Base-by-base conservation (phyloP, 64 coral and sea anemone species). In the Pachyseris speciosa region DNA sequence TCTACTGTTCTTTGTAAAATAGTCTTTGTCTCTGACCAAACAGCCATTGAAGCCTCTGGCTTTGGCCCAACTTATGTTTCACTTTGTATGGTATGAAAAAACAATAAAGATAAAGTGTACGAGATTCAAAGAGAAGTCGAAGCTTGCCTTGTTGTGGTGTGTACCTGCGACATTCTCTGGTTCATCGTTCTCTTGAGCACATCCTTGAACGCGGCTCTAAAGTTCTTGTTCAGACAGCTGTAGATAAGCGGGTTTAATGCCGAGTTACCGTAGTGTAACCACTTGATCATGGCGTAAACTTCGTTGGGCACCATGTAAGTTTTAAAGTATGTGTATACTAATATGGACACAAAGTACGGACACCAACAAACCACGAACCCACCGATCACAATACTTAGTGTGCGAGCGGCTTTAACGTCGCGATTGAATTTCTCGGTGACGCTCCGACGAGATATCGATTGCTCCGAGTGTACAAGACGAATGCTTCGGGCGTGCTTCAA, bases 241-340 rank as follows among this genome's bases (percentile, higher is more conserved):
- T 97, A 97, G 36, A 97, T 75, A 9, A 97, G 24, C 49, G 95
- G 95, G 63, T 97, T 97, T 42, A 97, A 81, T 0, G 89, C 91
- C 24, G 91, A 93, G 72, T 97, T 97, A 17, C 84, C 74, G 47
- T 93, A 97, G 24, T 90, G 91, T 78, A 97, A 92, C 95, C 95
- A 97, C 36, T 97, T 97, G 29, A 86, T 84, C 63, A 89, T 31
- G 16, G 78, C 64, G 0, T 68, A 75, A 19, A 90, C 37, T 16
- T 83, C 69, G 0, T 34, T 25, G 11, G 38, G 41, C 39, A 94
- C 24, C 1, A 37, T 27, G 59, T 40, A 84, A 36, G 69, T 16
- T 5, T 90, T 85, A 70, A 67, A 94, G 67, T 94, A 94, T 19
- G 59, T 79, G n/a, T 36, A 75, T 2, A 90, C 16, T 28, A 94